phyloP scores from a whole-genome alignment of 2,888 invertebrate genomes.

The Seira sanloemensis region DNA sequence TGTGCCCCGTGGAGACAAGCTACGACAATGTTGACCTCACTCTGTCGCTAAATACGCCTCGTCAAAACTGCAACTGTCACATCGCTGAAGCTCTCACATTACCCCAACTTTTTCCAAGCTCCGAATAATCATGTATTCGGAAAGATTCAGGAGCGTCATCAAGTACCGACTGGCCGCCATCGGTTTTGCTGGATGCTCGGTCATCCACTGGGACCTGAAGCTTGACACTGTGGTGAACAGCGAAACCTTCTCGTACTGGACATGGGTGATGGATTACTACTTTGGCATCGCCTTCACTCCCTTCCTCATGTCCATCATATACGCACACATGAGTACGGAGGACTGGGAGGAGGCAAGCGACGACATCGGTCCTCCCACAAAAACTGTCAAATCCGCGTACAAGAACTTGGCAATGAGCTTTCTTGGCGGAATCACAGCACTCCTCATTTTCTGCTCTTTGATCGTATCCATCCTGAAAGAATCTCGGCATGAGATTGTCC shows the following conservation, averaged over 20 bases:
- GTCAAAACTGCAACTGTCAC: too few species aligned
- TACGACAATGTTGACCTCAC: too few species aligned
- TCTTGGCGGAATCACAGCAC: neutral
- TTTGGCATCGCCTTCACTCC: neutral
- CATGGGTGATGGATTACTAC: neutral
- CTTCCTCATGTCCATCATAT: neutral
- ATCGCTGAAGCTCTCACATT: too few species aligned
- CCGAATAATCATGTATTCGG: neutral
- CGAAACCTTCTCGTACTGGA: neutral
- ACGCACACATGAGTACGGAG: neutral
- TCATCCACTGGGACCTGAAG: neutral
- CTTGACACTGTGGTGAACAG: neutral
- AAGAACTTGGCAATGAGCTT: neutral
- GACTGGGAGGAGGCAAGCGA: neutral
- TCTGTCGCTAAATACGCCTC: too few species aligned
- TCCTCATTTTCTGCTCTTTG: neutral
- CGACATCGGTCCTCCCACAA: neutral
- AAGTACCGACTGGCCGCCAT: neutral
- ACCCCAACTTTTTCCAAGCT: too few species aligned
- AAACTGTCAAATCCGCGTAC: neutral
- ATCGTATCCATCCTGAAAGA: neutral
- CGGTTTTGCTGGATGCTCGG: neutral
- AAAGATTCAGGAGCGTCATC: neutral
- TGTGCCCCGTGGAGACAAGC: too few species aligned
- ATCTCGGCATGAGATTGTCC: neutral